Evolutionary conservation across 1,140 invertebrate species (phyloP).

Genomic region (Heterodera schachtii): DNA sequence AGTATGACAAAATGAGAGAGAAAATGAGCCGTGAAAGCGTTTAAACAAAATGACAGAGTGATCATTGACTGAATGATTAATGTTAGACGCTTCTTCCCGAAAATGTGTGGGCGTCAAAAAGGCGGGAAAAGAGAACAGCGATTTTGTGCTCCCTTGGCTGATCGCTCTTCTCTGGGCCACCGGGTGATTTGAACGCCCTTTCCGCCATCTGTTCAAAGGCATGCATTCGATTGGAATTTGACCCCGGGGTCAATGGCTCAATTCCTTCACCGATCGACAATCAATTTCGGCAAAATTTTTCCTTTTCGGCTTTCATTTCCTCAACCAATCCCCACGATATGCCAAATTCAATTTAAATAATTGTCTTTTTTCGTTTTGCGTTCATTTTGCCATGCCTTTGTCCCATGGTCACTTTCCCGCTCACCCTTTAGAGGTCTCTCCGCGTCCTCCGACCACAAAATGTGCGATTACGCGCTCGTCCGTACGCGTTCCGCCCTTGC

Average conservation of each 20-base stretch:
- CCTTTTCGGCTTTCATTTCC: too few relatives aligned
- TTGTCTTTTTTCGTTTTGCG: too few relatives aligned
- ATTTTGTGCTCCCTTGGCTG: background rate
- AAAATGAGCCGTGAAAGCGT: background rate
- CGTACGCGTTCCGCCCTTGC: slow-evolving; percentile 48
- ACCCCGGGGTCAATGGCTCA: background rate
- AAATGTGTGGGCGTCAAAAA: background rate
- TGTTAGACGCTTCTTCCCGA: background rate
- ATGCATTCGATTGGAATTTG: background rate
- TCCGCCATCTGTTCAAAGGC: background rate
- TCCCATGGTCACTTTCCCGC: background rate
- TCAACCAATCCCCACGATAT: too few relatives aligned
- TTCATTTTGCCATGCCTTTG: background rate
- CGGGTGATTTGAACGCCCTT: background rate
- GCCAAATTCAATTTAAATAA: too few relatives aligned
- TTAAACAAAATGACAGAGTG: background rate
- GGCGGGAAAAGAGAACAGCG: background rate
- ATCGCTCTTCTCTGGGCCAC: too few relatives aligned
- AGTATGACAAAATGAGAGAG: too few relatives aligned
- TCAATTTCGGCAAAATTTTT: too few relatives aligned
- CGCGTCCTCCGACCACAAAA: background rate
- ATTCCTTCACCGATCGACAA: too few relatives aligned
- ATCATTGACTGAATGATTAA: background rate
- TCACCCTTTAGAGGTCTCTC: background rate
- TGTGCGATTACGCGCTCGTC: slow-evolving; percentile 44